A percentile compares a stretch with the other conserved stretches of the same genome.
Conservation (phyloP, 2,113 vertebrate genomes). For the Globicephala melas region DNA sequence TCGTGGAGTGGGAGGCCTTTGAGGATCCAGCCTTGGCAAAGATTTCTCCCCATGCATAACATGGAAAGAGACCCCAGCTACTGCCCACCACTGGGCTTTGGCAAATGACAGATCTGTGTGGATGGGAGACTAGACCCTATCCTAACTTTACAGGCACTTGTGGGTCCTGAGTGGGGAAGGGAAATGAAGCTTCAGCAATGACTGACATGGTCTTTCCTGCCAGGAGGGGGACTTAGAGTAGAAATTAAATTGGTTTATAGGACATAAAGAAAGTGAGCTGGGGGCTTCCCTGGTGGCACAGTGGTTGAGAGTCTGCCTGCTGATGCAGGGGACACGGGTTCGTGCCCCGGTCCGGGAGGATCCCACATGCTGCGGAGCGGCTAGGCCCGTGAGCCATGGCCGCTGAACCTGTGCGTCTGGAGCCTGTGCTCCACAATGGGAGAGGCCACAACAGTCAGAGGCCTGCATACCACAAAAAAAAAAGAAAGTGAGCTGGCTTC, state of each 20-base stretch:
- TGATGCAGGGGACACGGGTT: too few species aligned
- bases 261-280: background rate
- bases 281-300: too few species aligned
- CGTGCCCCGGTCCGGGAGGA: too few species aligned
- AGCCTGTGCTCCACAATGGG: too few species aligned
- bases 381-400: too few species aligned
- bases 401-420: too few species aligned
- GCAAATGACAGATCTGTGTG: background rate
- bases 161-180: background rate
- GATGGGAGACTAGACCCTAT: background rate
- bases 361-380: too few species aligned
- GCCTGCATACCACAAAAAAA: too few species aligned
- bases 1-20: background rate
- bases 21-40: background rate
- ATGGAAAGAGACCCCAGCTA: background rate
- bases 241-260: conserved; percentile 11
- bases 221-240: background rate
- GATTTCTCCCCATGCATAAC: background rate
- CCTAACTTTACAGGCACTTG: background rate
- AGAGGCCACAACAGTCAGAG: too few species aligned
- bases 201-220: background rate
- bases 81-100: background rate
- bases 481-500: background rate
- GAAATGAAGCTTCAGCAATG: background rate
- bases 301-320: too few species aligned